These are phyloP conservation scores for Acleris holmiana DNA, from an alignment of 2,888 invertebrate genomes.

Conservation along the genomic window DNA sequence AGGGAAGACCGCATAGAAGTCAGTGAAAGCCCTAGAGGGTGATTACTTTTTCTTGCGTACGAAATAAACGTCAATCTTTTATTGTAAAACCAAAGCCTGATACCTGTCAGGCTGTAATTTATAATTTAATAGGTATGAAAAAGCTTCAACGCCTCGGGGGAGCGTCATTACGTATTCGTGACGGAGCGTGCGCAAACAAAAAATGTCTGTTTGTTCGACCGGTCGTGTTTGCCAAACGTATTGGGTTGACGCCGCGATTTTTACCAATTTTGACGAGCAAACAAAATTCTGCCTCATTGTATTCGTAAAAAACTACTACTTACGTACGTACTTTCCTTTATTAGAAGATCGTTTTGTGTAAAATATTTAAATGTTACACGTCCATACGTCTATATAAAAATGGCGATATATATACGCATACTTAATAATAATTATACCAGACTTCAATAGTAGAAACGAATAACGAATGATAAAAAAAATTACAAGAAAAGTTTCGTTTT, in stretches of 20 bases:
- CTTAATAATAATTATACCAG: no score
- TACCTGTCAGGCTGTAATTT: slow-evolving; percentile 26
- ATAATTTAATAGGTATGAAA: slow-evolving; percentile 32
- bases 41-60: not conserved
- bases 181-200: slow-evolving; percentile 33
- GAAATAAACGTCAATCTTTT: not conserved
- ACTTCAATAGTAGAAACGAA: not conserved
- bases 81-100: slow-evolving; percentile 23
- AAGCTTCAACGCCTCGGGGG: slow-evolving; percentile 15
- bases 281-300: not conserved
- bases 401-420: no score
- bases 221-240: slow-evolving; percentile 22
- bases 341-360: no score
- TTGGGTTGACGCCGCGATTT: slow-evolving; percentile 19
- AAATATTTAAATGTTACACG: no score
- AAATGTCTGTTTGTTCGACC: slow-evolving; percentile 28
- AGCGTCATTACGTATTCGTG: slow-evolving; percentile 38
- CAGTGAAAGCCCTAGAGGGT: no score
- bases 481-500: slow-evolving; percentile 11
- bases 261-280: slow-evolving; percentile 16
- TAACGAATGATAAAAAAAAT: slow-evolving; percentile 5
- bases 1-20: not conserved
- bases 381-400: no score
- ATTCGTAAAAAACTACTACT: no score
- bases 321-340: no score